phyloP scores from a whole-genome alignment of 2,888 invertebrate genomes.

The Drosophila helvetica region DNA sequence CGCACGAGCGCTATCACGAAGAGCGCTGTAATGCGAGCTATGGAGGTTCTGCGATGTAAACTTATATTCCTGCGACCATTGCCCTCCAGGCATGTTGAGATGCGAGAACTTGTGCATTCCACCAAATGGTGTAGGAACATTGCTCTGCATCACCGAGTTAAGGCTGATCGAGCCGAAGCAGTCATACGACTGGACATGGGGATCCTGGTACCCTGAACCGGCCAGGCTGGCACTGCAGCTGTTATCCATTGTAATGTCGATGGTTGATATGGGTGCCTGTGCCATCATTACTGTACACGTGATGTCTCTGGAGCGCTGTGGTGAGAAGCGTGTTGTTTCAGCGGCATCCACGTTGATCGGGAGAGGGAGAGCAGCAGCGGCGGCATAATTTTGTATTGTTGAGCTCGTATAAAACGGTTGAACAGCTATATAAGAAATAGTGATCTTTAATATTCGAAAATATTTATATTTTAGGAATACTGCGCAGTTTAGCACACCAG shows the following conservation, averaged over 20 bases:
- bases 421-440: conserved; percentile 39
- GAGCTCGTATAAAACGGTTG: conserved; percentile 56
- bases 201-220: conserved; percentile 84
- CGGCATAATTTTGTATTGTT: conserved; percentile 85
- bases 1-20: conserved; percentile 83
- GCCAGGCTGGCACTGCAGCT: conserved; percentile 36
- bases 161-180: conserved; percentile 88
- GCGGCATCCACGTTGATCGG: conserved; percentile 88
- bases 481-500: conserved; percentile 54
- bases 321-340: conserved; percentile 88
- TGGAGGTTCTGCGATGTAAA: conserved; percentile 89
- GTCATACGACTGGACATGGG: conserved; percentile 88
- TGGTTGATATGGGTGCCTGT: conserved; percentile 78
- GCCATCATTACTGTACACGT: conserved; percentile 86
- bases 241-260: conserved; percentile 79
- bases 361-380: conserved; percentile 85
- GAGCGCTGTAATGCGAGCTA: conserved; percentile 87
- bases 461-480: conserved; percentile 20
- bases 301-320: conserved; percentile 87
- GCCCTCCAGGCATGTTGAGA: conserved; percentile 90
- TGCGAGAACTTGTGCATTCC: conserved; percentile 86
- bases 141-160: conserved; percentile 90
- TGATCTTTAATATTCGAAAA: not conserved
- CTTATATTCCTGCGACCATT: conserved; percentile 88
- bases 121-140: conserved; percentile 89